Percentiles rank a stretch among this genome's conserved stretches.
phyloP scores from a whole-genome alignment of 2,888 invertebrate species.

The Phytoseiulus persimilis region DNA sequence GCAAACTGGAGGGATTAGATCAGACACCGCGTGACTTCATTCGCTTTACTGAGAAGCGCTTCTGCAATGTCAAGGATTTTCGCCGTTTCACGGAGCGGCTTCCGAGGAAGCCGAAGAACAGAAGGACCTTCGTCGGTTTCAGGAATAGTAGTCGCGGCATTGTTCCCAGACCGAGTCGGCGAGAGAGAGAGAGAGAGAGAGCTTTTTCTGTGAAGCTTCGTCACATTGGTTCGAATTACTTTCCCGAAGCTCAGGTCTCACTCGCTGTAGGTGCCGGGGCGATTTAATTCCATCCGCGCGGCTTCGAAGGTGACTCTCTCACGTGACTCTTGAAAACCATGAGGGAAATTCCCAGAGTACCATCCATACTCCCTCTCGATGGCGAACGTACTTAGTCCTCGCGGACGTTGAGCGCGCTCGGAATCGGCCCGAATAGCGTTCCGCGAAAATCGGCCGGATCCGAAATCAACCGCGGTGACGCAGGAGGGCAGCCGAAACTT shows the following conservation, averaged over 20 bases:
- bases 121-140: background rate
- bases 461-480: background rate
- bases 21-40: background rate
- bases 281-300: background rate
- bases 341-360: too few relatives aligned
- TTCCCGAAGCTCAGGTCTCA: background rate
- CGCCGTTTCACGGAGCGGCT: background rate
- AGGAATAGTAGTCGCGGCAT: background rate
- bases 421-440: too few relatives aligned
- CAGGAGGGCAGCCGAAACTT: background rate
- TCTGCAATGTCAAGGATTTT: background rate
- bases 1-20: background rate
- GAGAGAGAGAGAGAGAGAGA: too few relatives aligned
- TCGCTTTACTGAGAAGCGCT: background rate
- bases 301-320: too few relatives aligned
- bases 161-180: background rate
- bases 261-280: background rate
- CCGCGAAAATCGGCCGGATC: background rate
- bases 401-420: too few relatives aligned
- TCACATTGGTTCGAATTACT: background rate
- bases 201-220: background rate
- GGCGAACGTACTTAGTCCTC: too few relatives aligned
- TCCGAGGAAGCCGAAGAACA: background rate
- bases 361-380: too few relatives aligned
- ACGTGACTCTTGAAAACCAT: too few relatives aligned